Evolutionary conservation across 2,888 invertebrate genomes (phyloP).

Genomic region (Osmoderma eremita): DNA sequence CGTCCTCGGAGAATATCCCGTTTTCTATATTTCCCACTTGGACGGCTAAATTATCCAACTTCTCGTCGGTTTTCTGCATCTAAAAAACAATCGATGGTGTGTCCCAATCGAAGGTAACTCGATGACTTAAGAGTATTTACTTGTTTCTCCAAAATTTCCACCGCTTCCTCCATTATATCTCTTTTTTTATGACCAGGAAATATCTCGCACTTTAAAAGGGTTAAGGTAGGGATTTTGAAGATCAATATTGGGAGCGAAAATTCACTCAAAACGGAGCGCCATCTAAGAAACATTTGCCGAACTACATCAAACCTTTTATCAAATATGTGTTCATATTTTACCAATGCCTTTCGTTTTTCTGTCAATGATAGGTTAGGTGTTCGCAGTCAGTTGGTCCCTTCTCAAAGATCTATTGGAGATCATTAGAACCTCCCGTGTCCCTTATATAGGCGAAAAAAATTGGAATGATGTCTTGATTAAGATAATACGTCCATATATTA

Average conservation of each 20-base stretch:
- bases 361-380: no score
- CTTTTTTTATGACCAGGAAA: neutral
- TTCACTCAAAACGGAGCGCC: neutral
- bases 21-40: slow-evolving; percentile 79
- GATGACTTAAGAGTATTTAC: slow-evolving; percentile 47
- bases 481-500: no score
- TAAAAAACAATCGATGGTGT: slow-evolving; percentile 56
- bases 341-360: no score
- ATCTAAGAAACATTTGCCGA: slow-evolving; percentile 5
- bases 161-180: slow-evolving; percentile 56
- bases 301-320: neutral
- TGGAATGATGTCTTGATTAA: no score
- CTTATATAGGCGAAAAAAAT: no score
- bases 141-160: slow-evolving; percentile 60
- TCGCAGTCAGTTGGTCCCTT: no score
- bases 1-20: slow-evolving; percentile 65
- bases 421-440: no score
- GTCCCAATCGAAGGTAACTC: neutral
- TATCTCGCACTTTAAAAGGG: slow-evolving; percentile 21
- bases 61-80: slow-evolving; percentile 80
- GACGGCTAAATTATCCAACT: slow-evolving; percentile 77
- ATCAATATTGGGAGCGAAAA: slow-evolving; percentile 15
- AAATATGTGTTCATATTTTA: no score
- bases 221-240: neutral
- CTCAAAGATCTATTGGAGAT: no score